Percentiles rank a stretch among this genome's conserved stretches.
Conservation (phyloP, 1,140 invertebrate species). For the Conopomorpha cramerella region DNA sequence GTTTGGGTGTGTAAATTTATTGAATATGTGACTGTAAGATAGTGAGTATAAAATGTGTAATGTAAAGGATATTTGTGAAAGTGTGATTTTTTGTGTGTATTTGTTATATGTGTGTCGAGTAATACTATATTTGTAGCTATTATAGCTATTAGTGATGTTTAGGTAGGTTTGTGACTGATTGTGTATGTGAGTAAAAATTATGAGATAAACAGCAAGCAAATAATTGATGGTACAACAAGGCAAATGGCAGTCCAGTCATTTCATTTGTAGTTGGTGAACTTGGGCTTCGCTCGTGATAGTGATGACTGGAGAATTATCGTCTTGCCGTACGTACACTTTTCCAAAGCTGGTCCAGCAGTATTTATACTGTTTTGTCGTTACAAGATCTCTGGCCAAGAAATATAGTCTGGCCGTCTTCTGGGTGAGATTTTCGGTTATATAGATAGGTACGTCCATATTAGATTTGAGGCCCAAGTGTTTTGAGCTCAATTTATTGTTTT, state of each 20-base stretch:
- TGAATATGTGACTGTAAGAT: neutral
- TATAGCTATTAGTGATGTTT: too few species aligned
- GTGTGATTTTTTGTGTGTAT: neutral
- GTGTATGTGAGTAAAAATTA: neutral
- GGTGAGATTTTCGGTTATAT: neutral
- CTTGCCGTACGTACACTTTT: neutral
- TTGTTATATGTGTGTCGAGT: neutral
- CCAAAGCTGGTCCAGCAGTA: slow-evolving; percentile 1
- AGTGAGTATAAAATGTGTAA: neutral
- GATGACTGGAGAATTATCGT: neutral
- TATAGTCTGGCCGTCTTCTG: neutral
- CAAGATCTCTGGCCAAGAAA: slow-evolving; percentile 1
- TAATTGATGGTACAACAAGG: neutral
- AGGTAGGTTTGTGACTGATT: too few species aligned
- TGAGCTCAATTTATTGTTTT: neutral
- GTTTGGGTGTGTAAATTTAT: neutral
- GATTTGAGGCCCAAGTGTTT: neutral
- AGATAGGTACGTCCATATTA: neutral
- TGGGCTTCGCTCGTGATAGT: neutral
- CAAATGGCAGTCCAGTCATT: neutral
- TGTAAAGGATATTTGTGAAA: neutral
- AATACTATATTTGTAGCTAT: too few species aligned
- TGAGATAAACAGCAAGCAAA: neutral
- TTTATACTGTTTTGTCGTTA: neutral
- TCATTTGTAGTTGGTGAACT: neutral